Percentiles rank a stretch among this genome's conserved stretches.
phyloP scores from a whole-genome alignment of 2,888 invertebrate genomes.

The Spisula subtruncata region DNA sequence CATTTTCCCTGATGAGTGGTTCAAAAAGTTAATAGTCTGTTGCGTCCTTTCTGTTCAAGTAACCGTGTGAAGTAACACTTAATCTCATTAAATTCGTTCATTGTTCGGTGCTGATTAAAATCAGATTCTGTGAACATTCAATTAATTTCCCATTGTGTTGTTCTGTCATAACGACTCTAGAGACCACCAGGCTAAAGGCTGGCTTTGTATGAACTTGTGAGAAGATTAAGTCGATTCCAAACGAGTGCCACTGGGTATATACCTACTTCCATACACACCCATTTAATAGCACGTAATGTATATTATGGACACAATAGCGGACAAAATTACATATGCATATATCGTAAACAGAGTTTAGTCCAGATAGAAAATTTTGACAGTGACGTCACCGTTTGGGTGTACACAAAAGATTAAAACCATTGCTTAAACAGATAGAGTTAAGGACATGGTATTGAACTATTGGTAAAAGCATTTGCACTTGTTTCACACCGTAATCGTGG shows the following conservation, averaged over 20 bases:
- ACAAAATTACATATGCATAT: not conserved
- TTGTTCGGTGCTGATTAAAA: not conserved
- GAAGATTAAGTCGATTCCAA: not conserved
- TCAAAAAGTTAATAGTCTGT: not conserved
- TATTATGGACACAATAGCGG: not conserved
- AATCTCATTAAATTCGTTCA: conserved; percentile 8
- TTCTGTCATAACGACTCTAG: not conserved
- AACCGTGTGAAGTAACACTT: not conserved
- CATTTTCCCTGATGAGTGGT: not conserved
- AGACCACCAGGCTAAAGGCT: not conserved
- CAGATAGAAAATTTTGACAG: too few species aligned
- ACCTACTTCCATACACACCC: not conserved
- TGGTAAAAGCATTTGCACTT: too few species aligned
- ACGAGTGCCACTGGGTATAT: not conserved
- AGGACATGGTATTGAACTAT: too few species aligned
- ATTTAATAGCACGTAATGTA: not conserved
- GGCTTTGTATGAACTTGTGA: not conserved
- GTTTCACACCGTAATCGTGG: too few species aligned
- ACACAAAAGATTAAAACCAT: too few species aligned
- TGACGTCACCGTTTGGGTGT: too few species aligned
- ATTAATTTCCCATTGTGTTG: not conserved
- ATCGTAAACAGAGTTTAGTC: not conserved
- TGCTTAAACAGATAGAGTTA: too few species aligned
- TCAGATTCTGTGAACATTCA: not conserved
- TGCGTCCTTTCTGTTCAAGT: not conserved